phyloP scores from a whole-genome alignment of 2,797 vertebrate species.

The Notamacropus eugenii region DNA sequence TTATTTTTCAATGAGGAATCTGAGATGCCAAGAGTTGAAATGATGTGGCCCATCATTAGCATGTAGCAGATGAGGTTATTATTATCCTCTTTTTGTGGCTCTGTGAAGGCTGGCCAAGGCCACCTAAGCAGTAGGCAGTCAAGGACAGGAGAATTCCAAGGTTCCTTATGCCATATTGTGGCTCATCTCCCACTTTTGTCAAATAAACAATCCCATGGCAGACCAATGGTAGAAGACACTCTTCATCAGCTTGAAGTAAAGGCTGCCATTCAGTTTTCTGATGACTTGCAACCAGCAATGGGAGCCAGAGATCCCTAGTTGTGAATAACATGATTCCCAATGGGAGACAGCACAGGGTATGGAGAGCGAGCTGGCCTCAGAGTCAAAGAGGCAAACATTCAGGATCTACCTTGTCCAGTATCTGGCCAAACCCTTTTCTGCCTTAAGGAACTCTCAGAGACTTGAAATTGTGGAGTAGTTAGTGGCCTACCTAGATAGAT shows the following conservation, averaged over 20 bases:
- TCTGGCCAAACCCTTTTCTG: background rate
- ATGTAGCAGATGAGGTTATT: no score
- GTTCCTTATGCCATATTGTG: no score
- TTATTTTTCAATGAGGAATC: no score
- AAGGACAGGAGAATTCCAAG: no score
- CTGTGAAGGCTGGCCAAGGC: no score
- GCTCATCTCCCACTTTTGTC: no score
- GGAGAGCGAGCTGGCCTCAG: background rate
- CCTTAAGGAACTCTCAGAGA: background rate
- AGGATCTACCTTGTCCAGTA: background rate
- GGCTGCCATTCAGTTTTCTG: background rate
- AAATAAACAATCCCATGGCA: no score
- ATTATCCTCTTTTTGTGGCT: no score
- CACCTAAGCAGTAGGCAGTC: no score
- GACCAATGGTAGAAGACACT: background rate
- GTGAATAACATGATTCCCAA: background rate
- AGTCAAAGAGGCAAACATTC: background rate
- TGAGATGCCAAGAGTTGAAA: no score
- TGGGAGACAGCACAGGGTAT: background rate
- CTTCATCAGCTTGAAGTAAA: background rate
- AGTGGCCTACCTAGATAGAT: background rate
- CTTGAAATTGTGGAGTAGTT: background rate
- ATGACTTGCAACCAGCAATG: background rate
- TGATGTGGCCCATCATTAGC: no score
- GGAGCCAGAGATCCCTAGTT: background rate